Conservation (phyloP, 2,797 vertebrate species). For the Pseudochaenichthys georgianus region DNA sequence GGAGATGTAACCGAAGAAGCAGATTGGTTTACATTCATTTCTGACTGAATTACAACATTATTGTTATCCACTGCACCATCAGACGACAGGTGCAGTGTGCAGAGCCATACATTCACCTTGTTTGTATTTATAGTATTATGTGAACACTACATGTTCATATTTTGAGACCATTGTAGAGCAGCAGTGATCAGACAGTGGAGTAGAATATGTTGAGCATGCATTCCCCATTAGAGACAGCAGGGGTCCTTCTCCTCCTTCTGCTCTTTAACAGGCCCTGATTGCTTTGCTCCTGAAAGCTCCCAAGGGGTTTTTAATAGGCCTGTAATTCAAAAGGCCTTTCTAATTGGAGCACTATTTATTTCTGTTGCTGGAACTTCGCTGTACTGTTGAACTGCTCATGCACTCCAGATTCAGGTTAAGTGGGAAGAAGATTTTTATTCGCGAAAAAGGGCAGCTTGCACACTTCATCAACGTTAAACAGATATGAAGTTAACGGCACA, state of each 20-base stretch:
- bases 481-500: slow-evolving; percentile 16
- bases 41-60: slow-evolving; percentile 28
- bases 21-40: slow-evolving; percentile 28
- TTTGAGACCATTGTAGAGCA: slow-evolving; percentile 5
- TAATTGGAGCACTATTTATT: slow-evolving; percentile 46
- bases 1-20: slow-evolving; percentile 28
- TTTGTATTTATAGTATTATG: slow-evolving; percentile 39
- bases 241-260: slow-evolving; percentile 62
- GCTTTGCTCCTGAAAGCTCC: slow-evolving; percentile 47
- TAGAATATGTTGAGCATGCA: slow-evolving; percentile 6
- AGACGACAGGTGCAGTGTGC: slow-evolving; percentile 11
- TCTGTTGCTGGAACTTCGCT: slow-evolving; percentile 37
- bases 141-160: slow-evolving; percentile 24
- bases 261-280: slow-evolving; percentile 32
- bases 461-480: slow-evolving; percentile 27
- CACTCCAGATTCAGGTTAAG: slow-evolving; percentile 36
- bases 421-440: slow-evolving; percentile 16
- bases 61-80: slow-evolving; percentile 15
- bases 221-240: slow-evolving; percentile 65
- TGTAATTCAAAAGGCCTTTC: slow-evolving; percentile 60
- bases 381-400: slow-evolving; percentile 15
- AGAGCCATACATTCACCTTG: slow-evolving; percentile 34
- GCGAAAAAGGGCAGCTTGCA: slow-evolving; percentile 18
- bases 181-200: not conserved
- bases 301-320: slow-evolving; percentile 57